phyloP scores from a whole-genome alignment of 2,113 vertebrate genomes.

The Lichenostomus cassidix region DNA sequence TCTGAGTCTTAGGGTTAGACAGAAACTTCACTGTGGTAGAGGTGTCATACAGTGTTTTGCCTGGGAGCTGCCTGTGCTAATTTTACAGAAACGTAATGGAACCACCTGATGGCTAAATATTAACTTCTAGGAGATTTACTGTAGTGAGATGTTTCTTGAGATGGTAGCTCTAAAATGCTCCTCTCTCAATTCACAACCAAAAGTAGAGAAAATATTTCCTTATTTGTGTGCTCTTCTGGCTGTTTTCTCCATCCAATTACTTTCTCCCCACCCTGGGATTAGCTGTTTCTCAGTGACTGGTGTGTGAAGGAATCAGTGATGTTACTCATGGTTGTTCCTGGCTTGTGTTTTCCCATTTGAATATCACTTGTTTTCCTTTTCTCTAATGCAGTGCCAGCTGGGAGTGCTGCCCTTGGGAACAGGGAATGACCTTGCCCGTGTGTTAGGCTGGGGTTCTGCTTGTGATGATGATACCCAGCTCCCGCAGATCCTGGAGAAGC shows the following conservation, averaged over 20 bases:
- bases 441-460: constrained; percentile 95
- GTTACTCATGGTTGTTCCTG: neutral
- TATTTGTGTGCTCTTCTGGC: neutral
- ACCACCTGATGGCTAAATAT: constrained; percentile 26
- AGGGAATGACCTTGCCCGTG: constrained; percentile 93
- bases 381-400: constrained; percentile 85
- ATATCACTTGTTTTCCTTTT: neutral
- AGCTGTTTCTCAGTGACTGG: neutral
- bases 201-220: neutral
- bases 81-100: neutral
- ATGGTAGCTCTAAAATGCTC: neutral
- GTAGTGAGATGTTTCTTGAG: neutral
- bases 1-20: neutral
- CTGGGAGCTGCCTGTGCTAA: neutral
- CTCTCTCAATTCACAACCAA: neutral
- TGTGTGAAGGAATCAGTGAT: neutral
- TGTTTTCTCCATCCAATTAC: neutral
- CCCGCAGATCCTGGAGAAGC: constrained; percentile 94
- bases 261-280: neutral
- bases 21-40: neutral
- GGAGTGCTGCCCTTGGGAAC: constrained; percentile 95
- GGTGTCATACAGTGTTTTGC: neutral
- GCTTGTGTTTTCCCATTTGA: neutral
- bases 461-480: constrained; percentile 95
- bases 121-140: neutral